Evolutionary conservation across 2,113 vertebrate species (phyloP).

Genomic region (Cyprinus carpio): DNA sequence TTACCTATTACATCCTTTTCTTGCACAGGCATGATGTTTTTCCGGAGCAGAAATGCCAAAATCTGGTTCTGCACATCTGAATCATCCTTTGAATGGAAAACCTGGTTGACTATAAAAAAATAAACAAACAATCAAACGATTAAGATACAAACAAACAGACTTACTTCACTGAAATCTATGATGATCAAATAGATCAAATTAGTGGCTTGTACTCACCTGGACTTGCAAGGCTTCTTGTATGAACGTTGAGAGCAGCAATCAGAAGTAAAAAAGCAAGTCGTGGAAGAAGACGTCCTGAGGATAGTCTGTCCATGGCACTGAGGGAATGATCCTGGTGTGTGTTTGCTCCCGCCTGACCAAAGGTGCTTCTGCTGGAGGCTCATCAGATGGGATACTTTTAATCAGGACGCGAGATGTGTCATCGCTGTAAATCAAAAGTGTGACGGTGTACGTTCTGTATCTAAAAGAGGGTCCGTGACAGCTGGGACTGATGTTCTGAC

Average conservation of each 20-base stretch:
- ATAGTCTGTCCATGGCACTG: conserved; percentile 66
- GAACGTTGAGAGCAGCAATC: conserved; percentile 61
- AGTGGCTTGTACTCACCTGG: conserved; percentile 63
- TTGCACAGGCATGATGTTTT: conserved; percentile 64
- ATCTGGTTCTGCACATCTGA: conserved; percentile 68
- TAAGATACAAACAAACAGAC: neutral
- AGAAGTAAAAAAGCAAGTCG: conserved; percentile 68
- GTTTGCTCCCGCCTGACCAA: conserved; percentile 49
- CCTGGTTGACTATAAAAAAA: conserved; percentile 62
- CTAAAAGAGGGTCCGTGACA: conserved; percentile 56
- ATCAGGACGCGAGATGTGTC: conserved; percentile 61
- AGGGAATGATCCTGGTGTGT: conserved; percentile 40
- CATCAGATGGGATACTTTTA: conserved; percentile 67
- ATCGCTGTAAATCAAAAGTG: conserved; percentile 64
- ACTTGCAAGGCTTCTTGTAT: conserved; percentile 66
- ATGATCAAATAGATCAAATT: neutral
- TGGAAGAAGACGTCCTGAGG: conserved; percentile 61
- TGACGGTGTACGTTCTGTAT: conserved; percentile 16
- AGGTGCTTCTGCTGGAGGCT: conserved; percentile 49
- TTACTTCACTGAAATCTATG: neutral
- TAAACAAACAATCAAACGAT: neutral
- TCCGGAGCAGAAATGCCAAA: conserved; percentile 68
- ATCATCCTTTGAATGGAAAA: conserved; percentile 64
- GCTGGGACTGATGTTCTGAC: conserved; percentile 60
- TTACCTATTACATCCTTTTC: conserved; percentile 68